These are phyloP conservation scores for Callospermophilus lateralis DNA, from an alignment of 2,113 vertebrate species.

Conservation along the genomic window DNA sequence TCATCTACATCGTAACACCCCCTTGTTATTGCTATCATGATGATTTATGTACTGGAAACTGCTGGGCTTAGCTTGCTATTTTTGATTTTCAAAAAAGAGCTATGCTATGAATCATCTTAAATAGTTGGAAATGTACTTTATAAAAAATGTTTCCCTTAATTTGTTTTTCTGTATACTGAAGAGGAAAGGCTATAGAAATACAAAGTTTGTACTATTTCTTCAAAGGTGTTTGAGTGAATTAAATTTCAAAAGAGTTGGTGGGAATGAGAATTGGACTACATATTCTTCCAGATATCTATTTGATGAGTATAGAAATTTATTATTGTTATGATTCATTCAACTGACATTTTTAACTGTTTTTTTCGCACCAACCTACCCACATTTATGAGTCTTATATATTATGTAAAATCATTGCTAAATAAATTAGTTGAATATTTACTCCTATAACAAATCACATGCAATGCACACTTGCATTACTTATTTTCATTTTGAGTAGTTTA, in stretches of 20 bases:
- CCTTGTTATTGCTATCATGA: slow-evolving; percentile 44
- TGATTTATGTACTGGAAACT: slow-evolving; percentile 72
- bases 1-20: background rate
- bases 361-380: background rate
- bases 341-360: background rate
- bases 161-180: slow-evolving; percentile 11
- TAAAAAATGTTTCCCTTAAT: background rate
- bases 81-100: slow-evolving; percentile 58
- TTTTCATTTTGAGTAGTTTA: background rate
- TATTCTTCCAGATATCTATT: background rate
- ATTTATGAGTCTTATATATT: background rate
- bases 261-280: background rate
- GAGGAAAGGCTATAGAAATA: background rate
- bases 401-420: background rate
- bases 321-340: background rate
- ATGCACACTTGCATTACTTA: background rate
- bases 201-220: background rate
- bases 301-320: background rate
- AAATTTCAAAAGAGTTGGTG: background rate
- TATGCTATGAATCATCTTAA: slow-evolving; percentile 67
- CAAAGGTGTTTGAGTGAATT: background rate
- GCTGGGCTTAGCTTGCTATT: slow-evolving; percentile 41
- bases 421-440: background rate
- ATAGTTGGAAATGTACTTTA: slow-evolving; percentile 60
- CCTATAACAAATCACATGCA: background rate